Conservation (phyloP, 1,140 invertebrate species). For the Drosophila biarmipes region DNA sequence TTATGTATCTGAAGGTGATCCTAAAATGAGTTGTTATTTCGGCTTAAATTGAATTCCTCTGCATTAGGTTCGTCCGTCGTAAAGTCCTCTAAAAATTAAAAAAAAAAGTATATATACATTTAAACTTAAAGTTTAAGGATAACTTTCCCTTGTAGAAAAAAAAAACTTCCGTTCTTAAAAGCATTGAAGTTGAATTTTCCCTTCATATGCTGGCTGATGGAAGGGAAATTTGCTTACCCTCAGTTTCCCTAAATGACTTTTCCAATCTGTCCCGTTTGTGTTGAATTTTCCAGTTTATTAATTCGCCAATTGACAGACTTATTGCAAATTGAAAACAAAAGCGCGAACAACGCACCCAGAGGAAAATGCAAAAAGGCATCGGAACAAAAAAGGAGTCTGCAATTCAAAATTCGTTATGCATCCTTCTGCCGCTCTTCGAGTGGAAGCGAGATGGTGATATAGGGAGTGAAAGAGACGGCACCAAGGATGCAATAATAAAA, state of each 20-base stretch:
- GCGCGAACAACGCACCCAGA: slow-evolving; percentile 64
- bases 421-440: slow-evolving; percentile 23
- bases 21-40: neutral
- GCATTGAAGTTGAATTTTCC: slow-evolving; percentile 14
- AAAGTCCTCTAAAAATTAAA: neutral
- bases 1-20: neutral
- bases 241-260: slow-evolving; percentile 57
- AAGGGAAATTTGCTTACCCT: slow-evolving; percentile 25
- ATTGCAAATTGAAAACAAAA: slow-evolving; percentile 84
- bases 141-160: neutral
- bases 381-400: slow-evolving; percentile 28
- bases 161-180: neutral
- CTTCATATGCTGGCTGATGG: slow-evolving; percentile 34
- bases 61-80: neutral
- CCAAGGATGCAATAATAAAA: slow-evolving; percentile 78
- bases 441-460: neutral
- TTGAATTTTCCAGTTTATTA: slow-evolving; percentile 84
- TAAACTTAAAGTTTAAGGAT: neutral
- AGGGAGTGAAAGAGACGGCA: slow-evolving; percentile 10
- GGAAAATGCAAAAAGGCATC: slow-evolving; percentile 24
- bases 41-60: neutral
- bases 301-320: slow-evolving; percentile 84
- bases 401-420: slow-evolving; percentile 76
- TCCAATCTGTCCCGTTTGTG: slow-evolving; percentile 59
- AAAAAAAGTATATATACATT: neutral